Conservation (phyloP, 1,140 invertebrate genomes). For the Epicauta chinensis region DNA sequence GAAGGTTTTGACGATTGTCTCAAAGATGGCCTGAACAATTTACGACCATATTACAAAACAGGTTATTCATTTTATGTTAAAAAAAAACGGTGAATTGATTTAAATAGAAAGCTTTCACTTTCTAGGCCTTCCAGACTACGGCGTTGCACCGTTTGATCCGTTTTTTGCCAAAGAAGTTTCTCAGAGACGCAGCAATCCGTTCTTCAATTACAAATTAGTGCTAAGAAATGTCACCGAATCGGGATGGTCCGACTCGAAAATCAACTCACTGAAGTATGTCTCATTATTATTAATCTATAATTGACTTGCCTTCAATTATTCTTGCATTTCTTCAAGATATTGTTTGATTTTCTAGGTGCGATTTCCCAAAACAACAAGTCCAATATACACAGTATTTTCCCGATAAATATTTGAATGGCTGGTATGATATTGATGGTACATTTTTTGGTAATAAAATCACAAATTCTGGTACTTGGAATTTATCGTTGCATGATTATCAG, state of each 20-base stretch:
- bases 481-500: slow-evolving; percentile 64
- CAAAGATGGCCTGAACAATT: slow-evolving; percentile 63
- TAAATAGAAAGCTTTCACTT: neutral
- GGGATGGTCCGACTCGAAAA: slow-evolving; percentile 69
- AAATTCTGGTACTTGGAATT: slow-evolving; percentile 64
- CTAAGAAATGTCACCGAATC: slow-evolving; percentile 65
- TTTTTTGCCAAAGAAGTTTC: slow-evolving; percentile 62
- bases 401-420: slow-evolving; percentile 63
- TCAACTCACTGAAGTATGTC: slow-evolving; percentile 66
- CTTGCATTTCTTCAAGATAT: too few species aligned
- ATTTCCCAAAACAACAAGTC: slow-evolving; percentile 54
- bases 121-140: slow-evolving; percentile 62
- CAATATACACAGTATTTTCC: slow-evolving; percentile 76
- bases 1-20: slow-evolving; percentile 63
- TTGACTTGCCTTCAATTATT: too few species aligned
- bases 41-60: slow-evolving; percentile 64
- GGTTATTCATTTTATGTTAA: slow-evolving; percentile 47
- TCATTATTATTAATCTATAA: too few species aligned
- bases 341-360: slow-evolving; percentile 61
- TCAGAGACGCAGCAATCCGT: slow-evolving; percentile 53
- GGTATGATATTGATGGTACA: slow-evolving; percentile 59
- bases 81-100: neutral
- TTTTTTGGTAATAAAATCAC: slow-evolving; percentile 52
- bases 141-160: slow-evolving; percentile 69
- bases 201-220: slow-evolving; percentile 62